Conservation (phyloP, 2,113 vertebrate genomes). For the Epinephelus fuscoguttatus region DNA sequence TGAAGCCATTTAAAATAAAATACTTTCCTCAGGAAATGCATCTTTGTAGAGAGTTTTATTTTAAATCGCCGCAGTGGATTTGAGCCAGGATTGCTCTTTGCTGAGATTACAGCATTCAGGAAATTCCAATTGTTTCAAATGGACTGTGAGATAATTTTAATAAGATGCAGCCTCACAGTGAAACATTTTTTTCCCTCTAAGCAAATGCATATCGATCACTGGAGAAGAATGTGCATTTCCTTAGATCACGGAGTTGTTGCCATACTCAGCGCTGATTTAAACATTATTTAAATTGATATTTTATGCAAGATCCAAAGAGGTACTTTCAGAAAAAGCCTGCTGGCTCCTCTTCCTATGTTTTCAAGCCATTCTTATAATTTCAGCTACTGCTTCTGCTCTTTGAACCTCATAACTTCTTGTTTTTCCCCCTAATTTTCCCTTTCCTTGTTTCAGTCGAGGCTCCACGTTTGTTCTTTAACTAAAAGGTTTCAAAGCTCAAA, state of each 20-base stretch:
- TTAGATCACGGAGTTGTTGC: neutral
- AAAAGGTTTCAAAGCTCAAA: neutral
- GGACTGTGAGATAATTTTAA: slow-evolving; percentile 6
- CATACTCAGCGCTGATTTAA: neutral
- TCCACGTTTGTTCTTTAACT: neutral
- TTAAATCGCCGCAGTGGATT: slow-evolving; percentile 28
- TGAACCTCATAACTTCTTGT: neutral
- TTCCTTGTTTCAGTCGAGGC: neutral
- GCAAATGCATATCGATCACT: slow-evolving; percentile 15
- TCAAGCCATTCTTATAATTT: neutral
- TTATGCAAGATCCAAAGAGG: slow-evolving; percentile 6
- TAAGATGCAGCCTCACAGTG: slow-evolving; percentile 10
- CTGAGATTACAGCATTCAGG: neutral
- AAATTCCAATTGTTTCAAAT: slow-evolving; percentile 18
- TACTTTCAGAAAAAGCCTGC: neutral
- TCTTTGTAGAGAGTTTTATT: slow-evolving; percentile 18
- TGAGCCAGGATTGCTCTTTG: slow-evolving; percentile 47
- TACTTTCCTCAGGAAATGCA: slow-evolving; percentile 11
- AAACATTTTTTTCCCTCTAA: slow-evolving; percentile 14
- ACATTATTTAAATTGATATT: neutral
- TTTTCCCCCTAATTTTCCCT: neutral
- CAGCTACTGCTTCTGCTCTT: neutral
- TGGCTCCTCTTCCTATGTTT: neutral
- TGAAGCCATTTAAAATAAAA: slow-evolving; percentile 19
- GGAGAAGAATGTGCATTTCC: slow-evolving; percentile 18